phyloP scores from a whole-genome alignment of 2,888 invertebrate genomes.

The Herminia tarsipennalis region DNA sequence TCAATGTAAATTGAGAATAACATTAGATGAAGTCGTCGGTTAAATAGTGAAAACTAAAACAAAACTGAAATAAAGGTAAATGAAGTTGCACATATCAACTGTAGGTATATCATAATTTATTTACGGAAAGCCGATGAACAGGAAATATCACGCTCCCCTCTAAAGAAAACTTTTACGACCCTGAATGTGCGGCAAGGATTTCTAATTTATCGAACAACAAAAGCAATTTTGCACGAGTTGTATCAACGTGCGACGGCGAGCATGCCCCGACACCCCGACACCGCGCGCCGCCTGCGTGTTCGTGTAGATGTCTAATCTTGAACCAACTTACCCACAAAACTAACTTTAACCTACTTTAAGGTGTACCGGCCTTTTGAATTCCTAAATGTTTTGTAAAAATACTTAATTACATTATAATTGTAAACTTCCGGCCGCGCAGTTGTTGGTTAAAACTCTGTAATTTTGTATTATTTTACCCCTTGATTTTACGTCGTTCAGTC shows the following conservation, averaged over 20 bases:
- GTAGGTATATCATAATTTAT: conserved; percentile 21
- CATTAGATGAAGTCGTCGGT: no score
- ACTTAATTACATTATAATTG: conserved; percentile 44
- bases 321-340: conserved; percentile 61
- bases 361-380: conserved; percentile 52
- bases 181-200: conserved; percentile 58
- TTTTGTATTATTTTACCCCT: neutral
- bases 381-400: conserved; percentile 45
- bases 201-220: conserved; percentile 68
- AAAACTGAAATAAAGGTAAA: conserved; percentile 17
- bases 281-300: conserved; percentile 42
- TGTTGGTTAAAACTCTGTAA: conserved; percentile 10
- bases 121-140: conserved; percentile 44
- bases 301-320: conserved; percentile 68
- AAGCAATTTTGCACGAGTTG: conserved; percentile 71
- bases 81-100: conserved; percentile 18
- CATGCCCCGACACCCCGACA: conserved; percentile 31
- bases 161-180: conserved; percentile 52
- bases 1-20: no score
- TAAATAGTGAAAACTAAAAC: no score
- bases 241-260: conserved; percentile 48
- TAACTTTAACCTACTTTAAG: conserved; percentile 64
- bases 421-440: conserved; percentile 29
- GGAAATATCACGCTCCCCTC: conserved; percentile 49
- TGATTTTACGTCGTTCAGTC: neutral